Base-by-base conservation (phyloP, 2,113 vertebrate species). In the Catharus fuscescens region DNA sequence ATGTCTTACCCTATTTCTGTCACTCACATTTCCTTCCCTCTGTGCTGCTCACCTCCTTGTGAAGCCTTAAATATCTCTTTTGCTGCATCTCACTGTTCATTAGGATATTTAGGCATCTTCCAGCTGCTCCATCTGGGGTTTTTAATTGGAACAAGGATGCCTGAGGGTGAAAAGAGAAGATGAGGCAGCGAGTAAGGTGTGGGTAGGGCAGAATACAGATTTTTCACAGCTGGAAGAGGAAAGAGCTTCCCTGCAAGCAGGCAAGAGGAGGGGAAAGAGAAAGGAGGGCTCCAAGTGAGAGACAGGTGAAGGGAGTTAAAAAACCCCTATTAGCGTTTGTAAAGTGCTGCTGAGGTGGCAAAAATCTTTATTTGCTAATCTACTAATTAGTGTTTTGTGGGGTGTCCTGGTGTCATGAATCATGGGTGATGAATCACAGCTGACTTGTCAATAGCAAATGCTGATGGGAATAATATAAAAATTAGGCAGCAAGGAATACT, bases 131-230 rank as follows among this genome's bases (percentile, higher is more conserved):
- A 87, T 92, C 70, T 92, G 86, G 15, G 50, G 26, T 65, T 87
- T 93, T 85, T 80, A 94, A 91, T 88, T 92, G 81, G 54, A 92
- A 70, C 48, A 82, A 84, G 53, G 45, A 52, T 88, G 89, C 87
- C 81, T 90, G 32, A 90, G 78, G 86, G 57, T 48, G 45, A 65
- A 88, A 83, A 89, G 44, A 71, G 65, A 88, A 86, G 72, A 74
- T 3, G 18, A 71, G 25, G 56, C 74, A 89, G 21, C 0, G 0
- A 62, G 25, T 9, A 5, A 44, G 57, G 66, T 80, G n/a, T 74
- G 40, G 48, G 61, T 81, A 54, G 80, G 53, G n/a, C 42, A 90
- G 53, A 85, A 93, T 31, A 45, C 25, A n/a, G 40, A 64, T 77
- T 80, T 78, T 44, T 88, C 69, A 40, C 54, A 78, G 32, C 50